These are phyloP conservation scores for Gandaritis pyraliata DNA, from an alignment of 2,888 invertebrate genomes.

Conservation along the genomic window DNA sequence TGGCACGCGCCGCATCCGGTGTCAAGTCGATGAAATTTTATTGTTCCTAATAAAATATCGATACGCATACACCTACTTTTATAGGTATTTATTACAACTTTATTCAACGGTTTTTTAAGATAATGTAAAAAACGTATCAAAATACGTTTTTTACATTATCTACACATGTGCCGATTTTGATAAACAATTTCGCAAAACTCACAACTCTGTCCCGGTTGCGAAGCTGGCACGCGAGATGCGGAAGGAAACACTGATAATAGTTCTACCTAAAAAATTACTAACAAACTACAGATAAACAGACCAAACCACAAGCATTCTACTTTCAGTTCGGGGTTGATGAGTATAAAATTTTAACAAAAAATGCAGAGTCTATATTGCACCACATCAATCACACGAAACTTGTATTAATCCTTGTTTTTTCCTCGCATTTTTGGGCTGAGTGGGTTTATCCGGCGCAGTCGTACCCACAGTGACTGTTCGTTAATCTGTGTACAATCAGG, in stretches of 20 bases:
- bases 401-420: slow-evolving; percentile 61
- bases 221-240: too few species aligned
- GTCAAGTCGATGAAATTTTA: slow-evolving; percentile 33
- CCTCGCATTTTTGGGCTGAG: slow-evolving; percentile 68
- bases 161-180: too few species aligned
- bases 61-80: not conserved
- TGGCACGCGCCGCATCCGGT: slow-evolving; percentile 47
- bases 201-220: too few species aligned
- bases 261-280: not conserved
- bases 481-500: slow-evolving; percentile 62
- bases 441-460: slow-evolving; percentile 55
- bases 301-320: not conserved
- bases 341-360: slow-evolving; percentile 19
- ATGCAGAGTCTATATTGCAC: slow-evolving; percentile 28
- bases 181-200: too few species aligned
- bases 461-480: slow-evolving; percentile 10
- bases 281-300: not conserved
- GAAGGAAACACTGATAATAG: too few species aligned
- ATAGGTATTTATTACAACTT: not conserved
- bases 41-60: slow-evolving; percentile 10
- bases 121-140: too few species aligned
- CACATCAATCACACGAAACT: slow-evolving; percentile 51
- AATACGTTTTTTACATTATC: not conserved
- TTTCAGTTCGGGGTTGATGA: slow-evolving; percentile 5
- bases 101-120: not conserved